Evolutionary conservation across 2,888 invertebrate genomes (phyloP), one percentile per base, ranked within the genome.

Genomic region (Cheilosia soror): DNA sequence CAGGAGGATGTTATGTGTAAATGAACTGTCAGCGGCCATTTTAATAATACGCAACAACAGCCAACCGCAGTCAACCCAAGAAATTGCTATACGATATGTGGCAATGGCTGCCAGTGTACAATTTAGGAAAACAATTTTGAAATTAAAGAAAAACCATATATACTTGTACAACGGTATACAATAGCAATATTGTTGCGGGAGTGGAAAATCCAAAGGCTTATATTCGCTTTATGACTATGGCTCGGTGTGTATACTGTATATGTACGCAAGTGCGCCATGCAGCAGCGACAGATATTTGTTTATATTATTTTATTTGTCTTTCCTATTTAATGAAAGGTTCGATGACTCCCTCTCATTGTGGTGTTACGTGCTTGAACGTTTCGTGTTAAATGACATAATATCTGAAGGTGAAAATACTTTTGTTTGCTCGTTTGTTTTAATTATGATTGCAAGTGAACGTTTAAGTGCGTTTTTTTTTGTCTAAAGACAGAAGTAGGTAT

Each of bases 301-400:
- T 76, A 60, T 85, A 71, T 20, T 37, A 37, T 76, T 63, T 76
- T 75, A 85, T 85, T 72, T 80, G 71, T 76, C 76, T 80, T 85
- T 80, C 76, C 66, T 76, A 76, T 85, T 85, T 66, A 80, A 85
- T 72, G 66, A 68, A 80, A 80, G 80, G 85, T 85, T 80, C 85
- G 80, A 76, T 85, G 85, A 80, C 85, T 68, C 66, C 55, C 60
- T 27, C 76, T 27, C 76, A 42, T 57, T 71, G 63, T 65, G 73
- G 40, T 42, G 44, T 62, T 79, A 85, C 84, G 84, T 85, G 84
- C 84, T 47, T 66, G 31, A 69, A 55, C 75, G 80, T 65, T 80
- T 79, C 73, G 76, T 66, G 60, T 84, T 69, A 62, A 75, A 49
- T 85, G 80, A 85, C 65, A 72, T 81, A 81, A 80, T 68, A 31